Base-by-base conservation (phyloP, 2,888 invertebrate genomes). In the Dicranocentrus wangi region DNA sequence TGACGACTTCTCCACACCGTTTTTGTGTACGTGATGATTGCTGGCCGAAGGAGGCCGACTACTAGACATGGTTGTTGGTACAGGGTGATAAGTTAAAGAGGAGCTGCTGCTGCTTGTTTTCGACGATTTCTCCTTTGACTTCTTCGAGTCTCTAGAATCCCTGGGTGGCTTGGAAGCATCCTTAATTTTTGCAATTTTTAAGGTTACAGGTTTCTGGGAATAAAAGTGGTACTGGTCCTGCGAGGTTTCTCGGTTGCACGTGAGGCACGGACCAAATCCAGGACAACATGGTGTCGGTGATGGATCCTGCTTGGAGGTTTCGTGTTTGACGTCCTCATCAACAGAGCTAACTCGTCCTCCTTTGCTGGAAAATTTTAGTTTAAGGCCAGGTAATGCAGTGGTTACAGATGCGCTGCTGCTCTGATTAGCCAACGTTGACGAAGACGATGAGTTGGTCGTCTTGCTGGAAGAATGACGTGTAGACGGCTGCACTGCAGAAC, bases 101-200 rank as follows among this genome's bases (percentile, higher is more conserved):
- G 69, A 51, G 43, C 60, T 65, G 27, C 42, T 43, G 27, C 72
- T 60, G 19, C 65, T 65, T 3, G 47, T 47, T 70, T 81, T 81
- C 1, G 70, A 80, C 23, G 68, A 21, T 23, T 83, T 81, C 2
- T 83, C 81, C 69, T 83, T 83, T 13, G 81, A 77, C 55, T 81
- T 83, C 27, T 78, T 81, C 1, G 81, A 77, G 13, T 79, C 79
- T 39, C 63, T 75, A 0, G 79, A 66, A 27, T 90, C 93, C 1
- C 93, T 94, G 81, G 92, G 94, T 88, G 93, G 92, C 86, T 91
- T 93, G 90, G 84, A 92, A 68, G 87, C 90, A 15, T 88, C 89
- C 85, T 89, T 91, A 51, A 19, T 81, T 39, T 81, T 81, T 8
- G 81, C 75, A n/a, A 81, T 55, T 43, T 81, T 81, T 47, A 81